Evolutionary conservation across 2,113 vertebrate genomes (phyloP).

Genomic region (Scolopax mira): DNA sequence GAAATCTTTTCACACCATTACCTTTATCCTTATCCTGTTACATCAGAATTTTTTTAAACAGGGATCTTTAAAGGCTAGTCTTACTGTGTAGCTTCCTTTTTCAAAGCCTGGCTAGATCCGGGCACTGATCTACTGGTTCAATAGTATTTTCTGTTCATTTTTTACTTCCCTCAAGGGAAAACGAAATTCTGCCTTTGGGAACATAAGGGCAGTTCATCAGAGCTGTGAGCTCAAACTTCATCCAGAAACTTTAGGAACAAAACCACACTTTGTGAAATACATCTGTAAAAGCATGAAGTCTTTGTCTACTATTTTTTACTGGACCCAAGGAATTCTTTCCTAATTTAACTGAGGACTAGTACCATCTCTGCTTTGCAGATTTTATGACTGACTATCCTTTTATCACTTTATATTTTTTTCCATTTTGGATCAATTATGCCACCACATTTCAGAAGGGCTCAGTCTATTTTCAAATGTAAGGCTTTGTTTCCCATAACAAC

Average conservation of each 20-base stretch:
- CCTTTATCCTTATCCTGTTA: conserved; percentile 3
- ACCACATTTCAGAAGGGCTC: not conserved
- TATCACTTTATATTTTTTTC: conserved; percentile 25
- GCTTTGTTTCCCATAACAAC: not conserved
- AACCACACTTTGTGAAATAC: not conserved
- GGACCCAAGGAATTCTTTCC: conserved; percentile 34
- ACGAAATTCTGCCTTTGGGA: conserved; percentile 11
- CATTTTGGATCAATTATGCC: not conserved
- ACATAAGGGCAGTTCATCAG: conserved; percentile 31
- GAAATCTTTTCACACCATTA: not conserved
- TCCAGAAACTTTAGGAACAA: conserved; percentile 33
- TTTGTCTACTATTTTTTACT: not conserved
- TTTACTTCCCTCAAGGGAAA: not conserved
- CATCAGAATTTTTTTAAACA: not conserved
- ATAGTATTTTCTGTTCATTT: not conserved
- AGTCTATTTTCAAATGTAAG: not conserved
- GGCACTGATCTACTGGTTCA: conserved; percentile 10
- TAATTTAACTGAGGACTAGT: conserved; percentile 39
- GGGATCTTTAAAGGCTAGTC: not conserved
- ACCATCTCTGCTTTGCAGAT: conserved; percentile 6
- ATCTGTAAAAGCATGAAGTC: not conserved
- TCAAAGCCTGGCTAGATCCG: not conserved
- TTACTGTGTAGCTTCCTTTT: not conserved
- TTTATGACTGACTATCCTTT: conserved; percentile 22
- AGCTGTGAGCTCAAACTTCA: not conserved